A percentile compares a stretch with the other conserved stretches of the same genome.
phyloP scores from a whole-genome alignment of 2,113 vertebrate genomes.

The Donacobius atricapilla region DNA sequence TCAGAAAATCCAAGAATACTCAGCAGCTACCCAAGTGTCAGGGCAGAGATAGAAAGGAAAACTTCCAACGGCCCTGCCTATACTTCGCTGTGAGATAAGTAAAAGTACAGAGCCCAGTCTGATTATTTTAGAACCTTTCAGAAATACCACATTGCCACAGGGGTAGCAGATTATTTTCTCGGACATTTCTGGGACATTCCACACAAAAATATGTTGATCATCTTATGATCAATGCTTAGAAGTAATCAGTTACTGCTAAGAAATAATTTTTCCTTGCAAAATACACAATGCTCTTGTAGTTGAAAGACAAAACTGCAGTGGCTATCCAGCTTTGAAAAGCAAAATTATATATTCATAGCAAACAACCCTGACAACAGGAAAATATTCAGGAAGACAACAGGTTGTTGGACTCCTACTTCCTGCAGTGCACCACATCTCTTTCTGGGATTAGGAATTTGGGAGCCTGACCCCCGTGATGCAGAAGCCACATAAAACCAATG shows the following conservation, averaged over 20 bases:
- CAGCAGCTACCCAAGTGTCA: background rate
- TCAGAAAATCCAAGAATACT: background rate
- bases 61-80: background rate
- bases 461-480: accelerated
- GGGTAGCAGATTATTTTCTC: background rate
- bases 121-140: background rate
- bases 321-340: background rate
- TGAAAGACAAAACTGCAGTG: background rate
- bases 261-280: background rate
- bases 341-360: background rate
- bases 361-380: background rate
- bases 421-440: background rate
- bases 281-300: background rate
- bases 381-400: background rate
- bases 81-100: background rate
- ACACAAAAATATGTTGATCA: background rate
- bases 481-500: background rate
- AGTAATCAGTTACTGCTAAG: background rate
- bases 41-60: background rate
- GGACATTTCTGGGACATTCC: background rate
- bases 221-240: background rate
- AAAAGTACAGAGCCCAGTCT: background rate
- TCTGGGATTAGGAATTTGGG: background rate
- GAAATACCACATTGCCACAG: background rate
- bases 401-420: background rate